These are phyloP conservation scores for Dryas iulia DNA, from an alignment of 1,140 invertebrate genomes.

Conservation along the genomic window DNA sequence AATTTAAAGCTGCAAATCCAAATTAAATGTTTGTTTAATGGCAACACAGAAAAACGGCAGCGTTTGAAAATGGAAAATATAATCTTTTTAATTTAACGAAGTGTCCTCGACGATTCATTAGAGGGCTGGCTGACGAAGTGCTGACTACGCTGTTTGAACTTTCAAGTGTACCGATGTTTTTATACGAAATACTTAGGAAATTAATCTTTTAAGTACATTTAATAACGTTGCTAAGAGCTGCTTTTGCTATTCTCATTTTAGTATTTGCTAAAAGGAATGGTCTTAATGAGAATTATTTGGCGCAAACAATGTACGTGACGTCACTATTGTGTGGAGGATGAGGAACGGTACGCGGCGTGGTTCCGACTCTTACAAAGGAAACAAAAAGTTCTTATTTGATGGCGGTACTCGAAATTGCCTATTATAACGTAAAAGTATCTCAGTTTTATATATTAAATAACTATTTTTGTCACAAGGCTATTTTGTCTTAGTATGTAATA, in stretches of 20 bases:
- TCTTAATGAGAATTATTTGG: slow-evolving; percentile 5
- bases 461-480: too few species aligned
- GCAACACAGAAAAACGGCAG: slow-evolving; percentile 22
- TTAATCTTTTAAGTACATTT: slow-evolving; percentile 24
- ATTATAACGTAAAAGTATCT: not conserved
- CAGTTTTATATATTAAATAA: too few species aligned
- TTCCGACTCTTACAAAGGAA: not conserved
- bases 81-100: slow-evolving; percentile 40
- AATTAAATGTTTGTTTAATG: slow-evolving; percentile 36
- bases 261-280: slow-evolving; percentile 16
- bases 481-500: too few species aligned
- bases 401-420: not conserved
- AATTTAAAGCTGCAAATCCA: slow-evolving; percentile 14
- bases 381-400: not conserved
- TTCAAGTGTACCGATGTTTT: slow-evolving; percentile 31
- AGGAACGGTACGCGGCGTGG: not conserved
- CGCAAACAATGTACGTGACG: not conserved
- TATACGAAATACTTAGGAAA: slow-evolving; percentile 26
- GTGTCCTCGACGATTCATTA: slow-evolving; percentile 40
- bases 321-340: not conserved
- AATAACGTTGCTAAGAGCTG: slow-evolving; percentile 30
- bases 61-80: slow-evolving; percentile 35
- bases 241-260: slow-evolving; percentile 33
- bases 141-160: slow-evolving; percentile 32
- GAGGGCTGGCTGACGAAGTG: slow-evolving; percentile 34